Base-by-base conservation (phyloP, 2,113 vertebrate species). In the Gasterosteus nipponicus region DNA sequence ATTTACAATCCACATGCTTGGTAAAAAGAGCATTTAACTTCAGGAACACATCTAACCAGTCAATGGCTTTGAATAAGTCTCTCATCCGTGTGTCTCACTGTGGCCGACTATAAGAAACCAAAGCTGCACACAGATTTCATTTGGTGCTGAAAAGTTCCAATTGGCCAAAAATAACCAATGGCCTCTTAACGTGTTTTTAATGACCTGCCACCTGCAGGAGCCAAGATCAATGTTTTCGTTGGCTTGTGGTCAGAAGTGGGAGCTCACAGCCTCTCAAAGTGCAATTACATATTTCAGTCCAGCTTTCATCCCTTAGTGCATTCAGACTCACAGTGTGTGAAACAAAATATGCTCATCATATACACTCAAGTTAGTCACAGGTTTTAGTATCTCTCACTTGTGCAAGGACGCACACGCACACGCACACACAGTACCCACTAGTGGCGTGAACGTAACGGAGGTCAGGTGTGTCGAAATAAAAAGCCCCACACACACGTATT, bases 211-310 rank as follows among this genome's bases (percentile, higher is more conserved):
- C 54, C 57, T 74, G 58, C 47, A 51, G 72, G 44, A 57, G 83
- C 76, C 83, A 87, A 74, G 82, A 80, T 76, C 69, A 78, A 86
- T 83, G 79, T 88, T 90, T 87, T 82, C 44, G 29, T 76, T 92
- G 82, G 83, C 80, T 49, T 19, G 46, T 6, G 29, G 33, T 81
- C 69, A 82, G 75, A 58, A 31, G 26, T 56, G 38, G 35, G 70
- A 1, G 5, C 56, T 56, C 22, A 2, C n/a, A 5, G 61, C 77
- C 59, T 77, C 49, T 47, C 53, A 54, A 51, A 42, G 67, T 59
- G 39, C 64, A 58, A 74, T 31, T 35, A 67, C 41, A 38, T 54
- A 10, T 71, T 67, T 77, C 22, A 38, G 61, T 73, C 51, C 22
- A 56, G 56, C 46, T 61, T 42, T 42, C n/a, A 59, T 62, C 38